Percentiles rank a stretch among this genome's conserved stretches.
Conservation (phyloP, 2,113 vertebrate species). For the Anarrhichthys ocellatus region DNA sequence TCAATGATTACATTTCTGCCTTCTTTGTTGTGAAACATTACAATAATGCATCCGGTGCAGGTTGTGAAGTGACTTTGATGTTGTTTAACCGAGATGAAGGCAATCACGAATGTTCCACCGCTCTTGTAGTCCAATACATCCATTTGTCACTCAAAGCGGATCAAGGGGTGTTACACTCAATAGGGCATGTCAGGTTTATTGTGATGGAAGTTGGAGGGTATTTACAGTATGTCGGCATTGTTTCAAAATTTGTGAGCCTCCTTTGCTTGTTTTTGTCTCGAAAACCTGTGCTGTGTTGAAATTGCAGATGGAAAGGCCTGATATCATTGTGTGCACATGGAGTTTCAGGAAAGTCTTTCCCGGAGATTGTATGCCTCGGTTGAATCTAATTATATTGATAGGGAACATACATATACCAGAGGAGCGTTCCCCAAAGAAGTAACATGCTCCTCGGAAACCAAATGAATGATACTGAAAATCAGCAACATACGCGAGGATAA, state of each 20-base stretch:
- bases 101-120: constrained; percentile 1
- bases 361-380: constrained; percentile 59
- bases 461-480: constrained; percentile 53
- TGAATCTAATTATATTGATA: constrained; percentile 74
- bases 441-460: constrained; percentile 34
- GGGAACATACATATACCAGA: constrained; percentile 51
- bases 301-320: constrained; percentile 64
- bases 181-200: constrained; percentile 45
- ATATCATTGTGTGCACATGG: constrained; percentile 63
- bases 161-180: constrained; percentile 51
- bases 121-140: constrained; percentile 15
- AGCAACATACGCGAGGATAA: constrained; percentile 59
- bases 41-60: constrained; percentile 2
- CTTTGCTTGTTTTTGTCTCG: constrained; percentile 60
- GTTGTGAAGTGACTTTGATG: constrained; percentile 25
- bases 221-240: constrained; percentile 50
- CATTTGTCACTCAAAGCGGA: constrained; percentile 45
- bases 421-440: constrained; percentile 47
- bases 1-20: background rate
- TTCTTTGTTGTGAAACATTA: background rate
- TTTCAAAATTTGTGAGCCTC: constrained; percentile 44
- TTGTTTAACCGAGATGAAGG: background rate
- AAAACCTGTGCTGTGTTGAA: constrained; percentile 67
- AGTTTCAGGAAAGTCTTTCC: constrained; percentile 58
- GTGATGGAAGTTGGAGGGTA: constrained; percentile 45